phyloP scores from a whole-genome alignment of 2,888 invertebrate species.

The Xanthorhoe spadicearia region DNA sequence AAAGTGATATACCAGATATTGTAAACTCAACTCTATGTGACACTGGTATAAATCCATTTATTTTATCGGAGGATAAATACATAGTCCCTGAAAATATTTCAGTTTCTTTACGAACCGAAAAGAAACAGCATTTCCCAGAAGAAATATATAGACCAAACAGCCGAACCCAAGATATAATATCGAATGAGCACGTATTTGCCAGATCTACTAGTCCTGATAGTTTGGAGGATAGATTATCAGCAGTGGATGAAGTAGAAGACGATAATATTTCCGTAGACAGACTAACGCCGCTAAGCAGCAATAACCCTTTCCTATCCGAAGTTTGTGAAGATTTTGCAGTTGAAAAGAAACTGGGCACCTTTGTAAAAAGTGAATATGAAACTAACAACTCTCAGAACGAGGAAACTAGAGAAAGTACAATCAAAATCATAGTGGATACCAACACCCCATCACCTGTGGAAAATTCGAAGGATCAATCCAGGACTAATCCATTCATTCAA shows the following conservation, averaged over 20 bases:
- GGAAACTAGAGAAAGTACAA: slow-evolving; percentile 59
- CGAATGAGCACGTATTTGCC: slow-evolving; percentile 35
- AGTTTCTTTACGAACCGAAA: slow-evolving; percentile 70
- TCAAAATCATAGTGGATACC: slow-evolving; percentile 62
- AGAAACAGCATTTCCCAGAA: slow-evolving; percentile 45
- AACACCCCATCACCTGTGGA: slow-evolving; percentile 48
- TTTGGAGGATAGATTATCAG: slow-evolving; percentile 54
- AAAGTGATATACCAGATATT: slow-evolving; percentile 74
- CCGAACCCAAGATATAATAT: slow-evolving; percentile 31
- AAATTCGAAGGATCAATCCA: too few relatives aligned
- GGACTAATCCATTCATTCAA: slow-evolving; percentile 65
- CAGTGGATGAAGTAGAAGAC: slow-evolving; percentile 55
- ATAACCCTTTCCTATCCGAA: slow-evolving; percentile 69
- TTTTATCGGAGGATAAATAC: slow-evolving; percentile 62
- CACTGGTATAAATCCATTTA: slow-evolving; percentile 54
- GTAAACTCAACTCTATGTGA: slow-evolving; percentile 77
- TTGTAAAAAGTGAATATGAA: slow-evolving; percentile 72
- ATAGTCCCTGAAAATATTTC: slow-evolving; percentile 74
- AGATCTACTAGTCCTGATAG: slow-evolving; percentile 49
- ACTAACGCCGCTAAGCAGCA: slow-evolving; percentile 52
- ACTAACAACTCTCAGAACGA: slow-evolving; percentile 72
- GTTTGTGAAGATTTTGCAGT: slow-evolving; percentile 57
- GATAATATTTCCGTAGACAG: slow-evolving; percentile 53
- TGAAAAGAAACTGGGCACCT: slow-evolving; percentile 66
- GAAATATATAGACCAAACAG: slow-evolving; percentile 27